A percentile compares a stretch with the other conserved stretches of the same genome.
Evolutionary conservation across 1,140 invertebrate species (phyloP).

Genomic region (Drosophila pachea): DNA sequence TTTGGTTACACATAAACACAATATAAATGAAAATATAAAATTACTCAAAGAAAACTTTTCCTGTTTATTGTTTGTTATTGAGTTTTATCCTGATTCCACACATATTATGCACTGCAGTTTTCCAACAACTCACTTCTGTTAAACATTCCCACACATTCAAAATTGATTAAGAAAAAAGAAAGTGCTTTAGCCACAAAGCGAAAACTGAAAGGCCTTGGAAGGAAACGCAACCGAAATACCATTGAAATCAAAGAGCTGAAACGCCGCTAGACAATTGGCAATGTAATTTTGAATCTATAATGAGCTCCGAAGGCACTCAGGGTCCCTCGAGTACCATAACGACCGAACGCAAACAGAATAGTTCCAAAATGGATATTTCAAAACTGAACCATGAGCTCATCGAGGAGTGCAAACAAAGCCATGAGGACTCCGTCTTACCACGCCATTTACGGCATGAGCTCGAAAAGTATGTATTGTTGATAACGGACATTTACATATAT

Average conservation of each 20-base stretch:
- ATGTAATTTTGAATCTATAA: conserved; percentile 66
- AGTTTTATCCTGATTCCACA: conserved; percentile 27
- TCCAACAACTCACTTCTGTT: conserved; percentile 20
- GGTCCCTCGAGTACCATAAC: conserved; percentile 53
- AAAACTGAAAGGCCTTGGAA: conserved; percentile 55
- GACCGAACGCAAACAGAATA: conserved; percentile 62
- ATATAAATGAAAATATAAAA: conserved; percentile 49
- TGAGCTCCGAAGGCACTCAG: conserved; percentile 65
- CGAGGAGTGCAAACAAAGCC: conserved; percentile 70
- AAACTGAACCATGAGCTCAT: conserved; percentile 71
- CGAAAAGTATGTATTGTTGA: conserved; percentile 65
- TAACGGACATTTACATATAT: neutral
- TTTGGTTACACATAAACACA: conserved; percentile 43
- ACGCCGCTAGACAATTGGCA: conserved; percentile 41
- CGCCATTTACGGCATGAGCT: conserved; percentile 68
- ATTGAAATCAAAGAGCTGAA: conserved; percentile 16
- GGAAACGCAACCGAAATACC: conserved; percentile 52
- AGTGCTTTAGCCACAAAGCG: conserved; percentile 39
- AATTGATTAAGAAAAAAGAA: conserved; percentile 68
- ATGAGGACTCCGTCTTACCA: conserved; percentile 65
- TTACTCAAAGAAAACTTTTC: conserved; percentile 46
- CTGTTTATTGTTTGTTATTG: conserved; percentile 48
- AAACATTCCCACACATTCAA: conserved; percentile 40
- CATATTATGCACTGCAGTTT: conserved; percentile 44
- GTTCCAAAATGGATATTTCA: conserved; percentile 63